Conservation (phyloP, 2,113 vertebrate genomes). For the Psophia crepitans region DNA sequence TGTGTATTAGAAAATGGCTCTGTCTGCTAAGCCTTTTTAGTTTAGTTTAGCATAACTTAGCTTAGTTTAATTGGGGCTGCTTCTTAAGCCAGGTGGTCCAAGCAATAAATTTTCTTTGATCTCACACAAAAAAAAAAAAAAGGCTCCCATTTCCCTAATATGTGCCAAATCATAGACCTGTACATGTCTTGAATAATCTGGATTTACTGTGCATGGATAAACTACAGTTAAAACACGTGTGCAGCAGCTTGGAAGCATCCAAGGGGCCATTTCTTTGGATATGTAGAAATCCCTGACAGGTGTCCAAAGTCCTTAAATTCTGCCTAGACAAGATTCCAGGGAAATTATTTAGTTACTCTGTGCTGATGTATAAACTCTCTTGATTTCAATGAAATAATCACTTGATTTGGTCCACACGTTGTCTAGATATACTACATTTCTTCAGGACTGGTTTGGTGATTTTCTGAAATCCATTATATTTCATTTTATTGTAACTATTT, state of each 20-base stretch:
- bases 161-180: neutral
- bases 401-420: neutral
- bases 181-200: neutral
- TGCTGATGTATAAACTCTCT: neutral
- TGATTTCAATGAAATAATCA: neutral
- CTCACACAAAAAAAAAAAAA: neutral
- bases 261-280: neutral
- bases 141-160: neutral
- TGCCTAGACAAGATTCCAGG: neutral
- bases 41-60: neutral
- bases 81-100: neutral
- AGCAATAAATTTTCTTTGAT: neutral
- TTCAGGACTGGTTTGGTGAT: neutral
- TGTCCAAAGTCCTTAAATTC: neutral
- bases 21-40: neutral
- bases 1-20: neutral
- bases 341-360: neutral
- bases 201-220: neutral
- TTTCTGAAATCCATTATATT: neutral
- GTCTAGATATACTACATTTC: neutral
- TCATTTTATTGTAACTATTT: neutral
- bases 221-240: fast-evolving
- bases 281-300: neutral
- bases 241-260: neutral
- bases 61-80: neutral